Evolutionary conservation across 1,140 invertebrate species (phyloP).

Genomic region (Lepidostoma basale): DNA sequence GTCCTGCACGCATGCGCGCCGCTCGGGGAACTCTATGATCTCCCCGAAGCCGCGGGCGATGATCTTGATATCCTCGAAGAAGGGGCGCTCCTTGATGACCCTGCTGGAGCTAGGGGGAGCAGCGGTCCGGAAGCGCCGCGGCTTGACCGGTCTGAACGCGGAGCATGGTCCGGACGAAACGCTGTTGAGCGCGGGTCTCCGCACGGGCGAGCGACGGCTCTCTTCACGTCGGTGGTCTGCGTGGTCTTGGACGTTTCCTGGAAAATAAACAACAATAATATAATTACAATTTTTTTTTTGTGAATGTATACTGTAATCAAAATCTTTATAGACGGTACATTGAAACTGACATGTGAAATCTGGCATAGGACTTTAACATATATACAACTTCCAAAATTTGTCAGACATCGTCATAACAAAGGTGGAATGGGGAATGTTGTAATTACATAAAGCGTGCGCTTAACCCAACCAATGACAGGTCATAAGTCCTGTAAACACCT

Average conservation of each 20-base stretch:
- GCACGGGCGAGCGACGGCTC: slow-evolving; percentile 17
- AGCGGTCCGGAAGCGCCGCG: slow-evolving; percentile 5
- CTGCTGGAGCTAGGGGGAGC: slow-evolving; percentile 13
- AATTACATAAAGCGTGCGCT: too few species aligned
- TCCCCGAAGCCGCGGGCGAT: slow-evolving; percentile 42
- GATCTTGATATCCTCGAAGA: slow-evolving; percentile 41
- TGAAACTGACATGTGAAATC: too few species aligned
- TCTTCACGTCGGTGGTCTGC: neutral
- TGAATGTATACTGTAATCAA: too few species aligned
- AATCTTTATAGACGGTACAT: too few species aligned
- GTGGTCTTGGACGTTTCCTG: slow-evolving; percentile 30
- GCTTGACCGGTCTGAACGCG: slow-evolving; percentile 37
- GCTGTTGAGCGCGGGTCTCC: neutral
- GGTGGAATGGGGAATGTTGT: too few species aligned
- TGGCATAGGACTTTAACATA: too few species aligned
- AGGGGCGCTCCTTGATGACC: slow-evolving; percentile 33
- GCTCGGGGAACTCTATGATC: slow-evolving; percentile 33
- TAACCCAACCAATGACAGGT: too few species aligned
- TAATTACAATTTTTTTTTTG: neutral
- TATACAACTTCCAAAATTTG: too few species aligned
- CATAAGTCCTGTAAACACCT: too few species aligned
- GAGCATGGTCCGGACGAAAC: slow-evolving; percentile 5
- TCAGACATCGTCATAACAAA: too few species aligned
- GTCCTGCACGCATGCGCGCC: neutral
- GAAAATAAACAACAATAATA: neutral